Evolutionary conservation across 2,113 vertebrate genomes (phyloP), one percentile per base, ranked within the genome.

Genomic region (Pomatostomus ruficeps): DNA sequence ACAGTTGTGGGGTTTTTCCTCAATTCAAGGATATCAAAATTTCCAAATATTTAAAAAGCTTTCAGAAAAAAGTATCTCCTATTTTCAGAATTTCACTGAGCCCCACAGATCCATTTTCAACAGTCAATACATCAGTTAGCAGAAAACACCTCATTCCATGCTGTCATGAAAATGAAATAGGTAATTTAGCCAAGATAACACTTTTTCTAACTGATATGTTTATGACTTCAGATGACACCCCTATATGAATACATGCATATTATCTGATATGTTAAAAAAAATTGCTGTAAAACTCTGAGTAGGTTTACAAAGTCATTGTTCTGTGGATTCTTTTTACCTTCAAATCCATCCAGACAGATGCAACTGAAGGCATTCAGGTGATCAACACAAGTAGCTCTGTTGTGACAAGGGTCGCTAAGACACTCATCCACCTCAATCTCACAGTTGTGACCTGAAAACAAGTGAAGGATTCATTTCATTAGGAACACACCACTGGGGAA

Each of bases 371-470:
- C 96, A 91, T 97, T 95, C 54, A 98, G 97, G 57, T 98, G 97
- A 95, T 98, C 98, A 73, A 96, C 35, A 86, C 98, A 98, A 58
- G 94, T 97, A 38, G 95, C 98, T 77, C 97, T 97, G 28, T 98
- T 98, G 89, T 46, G 93, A 94, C 98, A 98, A 75, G 98, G 98
- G 74, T 95, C 97, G 93, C 98, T 98, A 31, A 98, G 97, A 91
- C 98, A 98, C 95, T 98, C 97, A 85, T 98, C 95, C 82, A 98
- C 97, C 92, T 98, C 97, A 95, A 96, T 98, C 93, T 98, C 98
- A 86, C 98, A 98, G 76, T 97, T 97, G 95, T 97, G 94, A 94
- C 98, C 98, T 99, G 90, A 61, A 87, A 97, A 98, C 33, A 94
- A 95, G 81, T 25, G 35, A 80, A 97, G 59, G 10, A 79, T 78